phyloP scores from a whole-genome alignment of 1,140 invertebrate genomes.

The Thalassaphorura encarpata region DNA sequence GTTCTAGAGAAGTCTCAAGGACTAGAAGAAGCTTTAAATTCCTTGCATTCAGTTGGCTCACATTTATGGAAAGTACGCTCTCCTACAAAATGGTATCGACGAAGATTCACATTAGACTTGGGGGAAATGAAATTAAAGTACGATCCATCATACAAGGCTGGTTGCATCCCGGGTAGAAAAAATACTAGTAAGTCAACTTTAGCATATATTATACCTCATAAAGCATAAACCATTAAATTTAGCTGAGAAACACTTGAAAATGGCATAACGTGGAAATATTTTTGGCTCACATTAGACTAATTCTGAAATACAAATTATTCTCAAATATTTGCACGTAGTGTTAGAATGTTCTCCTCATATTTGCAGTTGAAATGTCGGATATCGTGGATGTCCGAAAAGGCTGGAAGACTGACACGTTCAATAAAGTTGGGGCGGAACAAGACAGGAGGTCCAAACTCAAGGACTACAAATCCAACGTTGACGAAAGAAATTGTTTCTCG shows the following conservation, averaged over 20 bases:
- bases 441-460: constrained; percentile 24
- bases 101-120: constrained; percentile 35
- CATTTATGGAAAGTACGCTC: constrained; percentile 37
- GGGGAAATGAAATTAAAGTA: constrained; percentile 33
- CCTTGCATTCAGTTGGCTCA: constrained; percentile 32
- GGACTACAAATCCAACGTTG: not conserved
- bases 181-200: not conserved
- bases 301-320: too few species aligned
- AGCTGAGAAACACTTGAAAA: too few species aligned
- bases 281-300: too few species aligned
- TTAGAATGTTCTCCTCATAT: not conserved
- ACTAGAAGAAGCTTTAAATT: constrained; percentile 32
- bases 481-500: constrained; percentile 43
- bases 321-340: not conserved
- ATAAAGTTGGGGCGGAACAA: constrained; percentile 35
- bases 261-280: too few species aligned
- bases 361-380: constrained; percentile 37
- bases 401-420: constrained; percentile 43
- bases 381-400: constrained; percentile 41
- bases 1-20: constrained; percentile 4
- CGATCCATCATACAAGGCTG: constrained; percentile 35
- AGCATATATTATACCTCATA: too few species aligned
- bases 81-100: constrained; percentile 34
- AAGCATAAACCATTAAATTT: too few species aligned
- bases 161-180: constrained; percentile 28